Evolutionary conservation across 2,113 vertebrate genomes (phyloP).

Genomic region (Chinchilla lanigera): DNA sequence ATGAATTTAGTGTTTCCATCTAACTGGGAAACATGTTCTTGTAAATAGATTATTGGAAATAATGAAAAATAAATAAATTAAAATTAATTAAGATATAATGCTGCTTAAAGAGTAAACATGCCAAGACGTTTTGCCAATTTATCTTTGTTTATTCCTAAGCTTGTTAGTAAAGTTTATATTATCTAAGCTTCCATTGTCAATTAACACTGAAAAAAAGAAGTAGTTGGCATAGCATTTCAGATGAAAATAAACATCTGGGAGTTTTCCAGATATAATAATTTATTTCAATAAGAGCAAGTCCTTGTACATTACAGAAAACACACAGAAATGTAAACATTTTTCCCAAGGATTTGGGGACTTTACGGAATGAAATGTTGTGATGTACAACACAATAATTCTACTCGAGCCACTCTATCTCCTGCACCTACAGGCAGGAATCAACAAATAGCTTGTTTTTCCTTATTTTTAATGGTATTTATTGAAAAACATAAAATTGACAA

Average conservation of each 20-base stretch:
- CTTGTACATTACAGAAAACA: neutral
- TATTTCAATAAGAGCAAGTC: constrained; percentile 28
- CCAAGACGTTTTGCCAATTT: neutral
- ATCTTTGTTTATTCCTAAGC: neutral
- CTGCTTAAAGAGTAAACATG: neutral
- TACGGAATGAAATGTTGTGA: neutral
- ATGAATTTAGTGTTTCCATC: neutral
- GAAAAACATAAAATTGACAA: constrained; percentile 24
- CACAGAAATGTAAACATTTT: neutral
- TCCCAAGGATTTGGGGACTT: neutral
- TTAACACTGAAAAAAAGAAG: neutral
- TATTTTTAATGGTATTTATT: constrained; percentile 12
- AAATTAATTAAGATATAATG: neutral
- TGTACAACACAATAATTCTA: neutral
- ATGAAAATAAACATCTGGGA: constrained; percentile 10
- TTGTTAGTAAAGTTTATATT: constrained; percentile 15
- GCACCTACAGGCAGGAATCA: neutral
- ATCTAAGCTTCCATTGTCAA: neutral
- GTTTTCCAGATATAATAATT: neutral
- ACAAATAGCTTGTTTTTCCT: neutral
- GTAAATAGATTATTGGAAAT: constrained; percentile 3
- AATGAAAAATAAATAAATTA: neutral
- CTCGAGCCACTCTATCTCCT: neutral
- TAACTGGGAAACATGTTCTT: neutral
- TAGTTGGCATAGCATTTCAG: neutral